phyloP scores from a whole-genome alignment of 2,797 vertebrate species.

The Poeciliopsis paucimaculata region DNA sequence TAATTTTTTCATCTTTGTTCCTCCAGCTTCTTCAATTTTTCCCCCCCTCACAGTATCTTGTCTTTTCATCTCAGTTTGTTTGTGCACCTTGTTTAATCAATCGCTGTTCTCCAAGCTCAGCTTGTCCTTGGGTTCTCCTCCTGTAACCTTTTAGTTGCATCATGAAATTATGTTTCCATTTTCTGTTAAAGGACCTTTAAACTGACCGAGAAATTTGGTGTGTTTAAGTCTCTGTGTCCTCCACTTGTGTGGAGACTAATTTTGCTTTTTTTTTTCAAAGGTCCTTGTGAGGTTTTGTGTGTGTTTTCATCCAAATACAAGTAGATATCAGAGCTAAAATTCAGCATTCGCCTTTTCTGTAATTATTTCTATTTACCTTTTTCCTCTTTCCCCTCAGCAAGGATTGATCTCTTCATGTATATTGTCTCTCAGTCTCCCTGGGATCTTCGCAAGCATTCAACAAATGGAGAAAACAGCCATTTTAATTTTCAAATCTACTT shows the following conservation, averaged over 20 bases:
- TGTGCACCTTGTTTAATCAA: background rate
- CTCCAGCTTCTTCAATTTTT: no score
- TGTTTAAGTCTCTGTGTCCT: background rate
- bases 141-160: background rate
- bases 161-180: background rate
- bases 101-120: background rate
- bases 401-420: background rate
- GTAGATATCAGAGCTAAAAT: background rate
- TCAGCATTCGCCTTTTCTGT: background rate
- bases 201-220: background rate
- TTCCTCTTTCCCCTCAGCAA: background rate
- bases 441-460: background rate
- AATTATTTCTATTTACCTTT: background rate
- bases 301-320: background rate
- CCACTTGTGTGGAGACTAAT: background rate
- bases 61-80: background rate
- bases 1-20: no score
- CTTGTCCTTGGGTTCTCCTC: background rate
- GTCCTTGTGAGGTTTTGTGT: background rate
- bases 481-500: background rate
- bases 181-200: background rate
- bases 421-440: background rate
- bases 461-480: background rate
- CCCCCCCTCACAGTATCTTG: background rate
- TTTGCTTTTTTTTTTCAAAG: background rate